Base-by-base conservation (phyloP, 1,140 invertebrate species). In the Anastrepha obliqua region DNA sequence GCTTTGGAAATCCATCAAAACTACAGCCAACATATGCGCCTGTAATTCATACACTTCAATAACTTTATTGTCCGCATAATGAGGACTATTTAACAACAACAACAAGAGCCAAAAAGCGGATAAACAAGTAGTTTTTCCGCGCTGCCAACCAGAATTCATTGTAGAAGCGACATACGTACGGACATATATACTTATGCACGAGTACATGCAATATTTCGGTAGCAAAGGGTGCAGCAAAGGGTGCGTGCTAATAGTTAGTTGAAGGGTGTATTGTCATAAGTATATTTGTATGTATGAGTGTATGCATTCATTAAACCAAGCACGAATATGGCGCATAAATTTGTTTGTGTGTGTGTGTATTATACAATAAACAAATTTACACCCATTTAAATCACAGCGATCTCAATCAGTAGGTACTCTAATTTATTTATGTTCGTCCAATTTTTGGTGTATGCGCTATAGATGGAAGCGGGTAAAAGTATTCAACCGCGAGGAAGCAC, bases 31-130 rank as follows among this genome's bases (percentile, higher is more conserved):
- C 47, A 81, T 58, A 29, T 81, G 47, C 6, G 8, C 17, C 7
- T 11, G 17, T 81, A 81, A 55, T 51, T 20, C n/a, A 55, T 55
- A 42, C 47, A 81, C 47, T 58, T 58, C 74, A 81, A 55, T 81
- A 20, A 81, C 51, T 81, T 81, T 81, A 81, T 58, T 81, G 51
- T 81, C 47, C 47, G 47, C 51, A 81, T 81, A 39, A 81, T 55
- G 51, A 55, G 47, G 20, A 13, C 13, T 81, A 81, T 55, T 58
- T 3, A 51, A 81, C 20, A 81, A 81, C 9, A 78, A 78, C 47
- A 81, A 81, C 74, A 81, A 67, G 6, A 58, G 44, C 74, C 74
- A 20, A 81, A 81, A 55, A 55, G 20, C 74, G n/a, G 47, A 20
- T 55, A 81, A 78, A 78, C 64, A 67, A 29, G 64, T 39, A 29